A percentile compares a stretch with the other conserved stretches of the same genome.
Conservation (phyloP, 2,888 invertebrate species). For the Drosophila prolongata region DNA sequence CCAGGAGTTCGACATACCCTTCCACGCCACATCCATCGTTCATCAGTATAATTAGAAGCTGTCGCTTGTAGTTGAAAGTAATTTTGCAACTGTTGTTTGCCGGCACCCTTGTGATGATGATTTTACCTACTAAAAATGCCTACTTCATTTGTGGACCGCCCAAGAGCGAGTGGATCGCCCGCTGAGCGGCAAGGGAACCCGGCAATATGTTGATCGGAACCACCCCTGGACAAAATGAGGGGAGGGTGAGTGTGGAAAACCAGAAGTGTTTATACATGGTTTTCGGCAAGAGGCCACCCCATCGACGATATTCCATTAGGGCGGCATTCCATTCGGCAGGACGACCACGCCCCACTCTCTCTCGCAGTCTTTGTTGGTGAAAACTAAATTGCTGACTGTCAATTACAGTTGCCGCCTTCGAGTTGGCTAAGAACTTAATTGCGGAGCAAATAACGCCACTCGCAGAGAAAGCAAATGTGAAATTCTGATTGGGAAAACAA, state of each 20-base stretch:
- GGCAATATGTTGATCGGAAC: constrained; percentile 66
- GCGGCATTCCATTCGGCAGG: constrained; percentile 52
- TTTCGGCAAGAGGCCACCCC: constrained; percentile 64
- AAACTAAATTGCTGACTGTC: constrained; percentile 60
- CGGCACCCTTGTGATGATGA: constrained; percentile 23
- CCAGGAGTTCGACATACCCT: constrained; percentile 14
- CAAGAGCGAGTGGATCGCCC: constrained; percentile 53
- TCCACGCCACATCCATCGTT: constrained; percentile 21
- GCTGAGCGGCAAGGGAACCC: constrained; percentile 57
- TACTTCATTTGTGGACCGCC: constrained; percentile 31
- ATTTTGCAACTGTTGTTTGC: constrained; percentile 67
- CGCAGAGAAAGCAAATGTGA: constrained; percentile 4
- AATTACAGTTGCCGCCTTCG: constrained; percentile 66
- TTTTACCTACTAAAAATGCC: constrained; percentile 23
- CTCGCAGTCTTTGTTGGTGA: constrained; percentile 16
- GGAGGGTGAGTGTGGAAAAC: constrained; percentile 30
- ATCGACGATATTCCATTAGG: constrained; percentile 69
- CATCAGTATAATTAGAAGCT: constrained; percentile 73
- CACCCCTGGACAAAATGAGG: constrained; percentile 6
- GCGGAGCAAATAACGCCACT: constrained; percentile 29
- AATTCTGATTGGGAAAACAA: constrained; percentile 23
- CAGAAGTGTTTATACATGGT: constrained; percentile 56
- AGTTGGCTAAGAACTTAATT: constrained; percentile 55
- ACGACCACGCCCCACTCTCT: constrained; percentile 27
- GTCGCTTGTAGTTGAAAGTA: constrained; percentile 65